A percentile compares a stretch with the other conserved stretches of the same genome.
phyloP scores from a whole-genome alignment of 2,797 vertebrate species.

The Sphenopsis melanotis region DNA sequence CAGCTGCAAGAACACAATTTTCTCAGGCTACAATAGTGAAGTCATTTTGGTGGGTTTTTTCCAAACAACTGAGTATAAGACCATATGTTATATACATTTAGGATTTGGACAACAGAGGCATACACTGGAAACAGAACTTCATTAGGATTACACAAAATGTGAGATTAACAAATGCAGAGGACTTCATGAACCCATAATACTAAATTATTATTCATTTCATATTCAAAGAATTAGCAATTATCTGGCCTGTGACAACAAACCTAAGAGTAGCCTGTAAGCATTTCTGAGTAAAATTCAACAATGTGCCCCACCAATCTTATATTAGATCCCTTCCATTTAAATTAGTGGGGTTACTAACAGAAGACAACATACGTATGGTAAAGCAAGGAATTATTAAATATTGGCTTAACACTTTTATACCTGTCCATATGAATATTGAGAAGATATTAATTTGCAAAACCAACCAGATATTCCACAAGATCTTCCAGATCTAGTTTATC shows the following conservation, averaged over 20 bases:
- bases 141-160: not conserved
- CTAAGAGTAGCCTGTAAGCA: not conserved
- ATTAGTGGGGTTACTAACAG: not conserved
- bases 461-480: not conserved
- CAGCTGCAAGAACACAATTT: not conserved
- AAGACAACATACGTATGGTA: not conserved
- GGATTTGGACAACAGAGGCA: not conserved
- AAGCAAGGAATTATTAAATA: not conserved
- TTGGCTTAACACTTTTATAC: not conserved
- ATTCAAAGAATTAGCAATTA: not conserved
- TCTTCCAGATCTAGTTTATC: not conserved
- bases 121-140: not conserved
- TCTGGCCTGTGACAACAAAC: not conserved
- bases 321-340: not conserved
- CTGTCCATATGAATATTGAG: not conserved
- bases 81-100: not conserved
- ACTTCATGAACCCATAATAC: not conserved
- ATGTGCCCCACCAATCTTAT: not conserved
- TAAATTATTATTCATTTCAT: not conserved
- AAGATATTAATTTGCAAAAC: not conserved
- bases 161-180: not conserved
- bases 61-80: not conserved
- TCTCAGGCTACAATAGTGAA: not conserved
- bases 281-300: not conserved
- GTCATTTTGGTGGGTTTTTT: not conserved